Conservation (phyloP, 92 coral and sea anemone genomes). For the Scolanthus callimorphus region DNA sequence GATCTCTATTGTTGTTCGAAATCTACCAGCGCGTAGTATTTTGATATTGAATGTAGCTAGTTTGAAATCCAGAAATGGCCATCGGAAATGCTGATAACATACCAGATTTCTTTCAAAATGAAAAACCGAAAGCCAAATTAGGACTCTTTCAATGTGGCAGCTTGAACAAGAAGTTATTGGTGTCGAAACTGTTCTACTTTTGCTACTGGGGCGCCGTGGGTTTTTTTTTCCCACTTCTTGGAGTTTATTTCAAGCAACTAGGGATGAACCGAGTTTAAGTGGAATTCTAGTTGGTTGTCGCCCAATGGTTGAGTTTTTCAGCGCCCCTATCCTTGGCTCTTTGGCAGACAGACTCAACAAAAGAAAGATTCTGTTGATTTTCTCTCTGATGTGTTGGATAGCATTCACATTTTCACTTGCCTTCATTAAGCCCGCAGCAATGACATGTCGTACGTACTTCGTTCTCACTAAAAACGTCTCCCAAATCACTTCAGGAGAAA, state of each 20-base stretch:
- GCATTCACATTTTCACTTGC: slow-evolving; percentile 95
- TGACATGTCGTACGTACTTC: slow-evolving; percentile 93
- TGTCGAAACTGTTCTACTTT: slow-evolving; percentile 92
- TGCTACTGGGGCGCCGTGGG: slow-evolving; percentile 99
- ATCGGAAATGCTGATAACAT: too few species aligned
- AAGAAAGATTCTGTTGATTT: slow-evolving; percentile 73
- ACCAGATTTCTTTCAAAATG: too few species aligned
- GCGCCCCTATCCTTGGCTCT: slow-evolving; percentile 93
- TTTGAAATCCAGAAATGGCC: too few species aligned
- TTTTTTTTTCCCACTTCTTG: slow-evolving; percentile 95
- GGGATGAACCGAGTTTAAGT: slow-evolving; percentile 98
- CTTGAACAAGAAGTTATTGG: slow-evolving; percentile 75
- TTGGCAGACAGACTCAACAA: slow-evolving; percentile 92
- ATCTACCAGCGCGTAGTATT: background rate
- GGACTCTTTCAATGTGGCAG: too few species aligned
- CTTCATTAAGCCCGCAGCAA: slow-evolving; percentile 98
- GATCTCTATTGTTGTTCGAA: slow-evolving; percentile 1
- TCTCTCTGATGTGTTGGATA: slow-evolving; percentile 90
- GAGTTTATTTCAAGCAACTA: slow-evolving; percentile 97
- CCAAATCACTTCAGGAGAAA: slow-evolving; percentile 82
- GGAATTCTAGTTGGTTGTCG: slow-evolving; percentile 96
- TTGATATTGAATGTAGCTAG: too few species aligned
- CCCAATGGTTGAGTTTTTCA: slow-evolving; percentile 97
- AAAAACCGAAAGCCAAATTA: too few species aligned
- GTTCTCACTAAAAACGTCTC: slow-evolving; percentile 95